Conservation (phyloP, 2,113 vertebrate species). For the Condylura cristata region DNA sequence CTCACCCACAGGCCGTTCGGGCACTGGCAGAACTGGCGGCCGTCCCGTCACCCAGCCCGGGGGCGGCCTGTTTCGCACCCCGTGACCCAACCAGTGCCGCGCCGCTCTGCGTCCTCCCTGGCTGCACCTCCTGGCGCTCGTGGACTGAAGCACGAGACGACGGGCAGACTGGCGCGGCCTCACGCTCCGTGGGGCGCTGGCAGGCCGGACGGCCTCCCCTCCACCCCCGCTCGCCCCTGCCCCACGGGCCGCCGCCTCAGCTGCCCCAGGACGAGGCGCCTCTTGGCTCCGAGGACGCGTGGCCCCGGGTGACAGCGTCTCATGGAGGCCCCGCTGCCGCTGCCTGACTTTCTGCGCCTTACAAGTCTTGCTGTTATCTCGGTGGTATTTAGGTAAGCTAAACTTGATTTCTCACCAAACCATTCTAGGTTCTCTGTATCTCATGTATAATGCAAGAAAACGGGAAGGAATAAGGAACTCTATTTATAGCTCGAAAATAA, state of each 20-base stretch:
- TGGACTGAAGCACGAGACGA: background rate
- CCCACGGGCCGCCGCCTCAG: no score
- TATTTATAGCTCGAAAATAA: slow-evolving; percentile 87
- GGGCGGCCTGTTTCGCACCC: background rate
- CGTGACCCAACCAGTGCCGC: background rate
- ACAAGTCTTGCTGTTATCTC: slow-evolving; percentile 50
- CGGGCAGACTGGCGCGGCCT: background rate
- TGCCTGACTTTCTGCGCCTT: slow-evolving; percentile 64
- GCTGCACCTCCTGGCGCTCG: background rate
- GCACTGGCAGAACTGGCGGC: background rate
- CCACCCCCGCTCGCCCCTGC: no score
- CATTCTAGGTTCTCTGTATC: slow-evolving; percentile 72
- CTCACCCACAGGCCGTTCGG: rapidly evolving
- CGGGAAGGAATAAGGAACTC: slow-evolving; percentile 83
- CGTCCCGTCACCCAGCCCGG: background rate
- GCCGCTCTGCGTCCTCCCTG: background rate
- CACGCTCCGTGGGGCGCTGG: rapidly evolving
- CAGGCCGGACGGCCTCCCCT: background rate
- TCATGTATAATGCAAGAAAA: slow-evolving; percentile 81
- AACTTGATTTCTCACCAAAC: slow-evolving; percentile 72
- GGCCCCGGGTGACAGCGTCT: no score
- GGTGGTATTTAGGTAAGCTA: slow-evolving; percentile 26
- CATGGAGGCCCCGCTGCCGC: slow-evolving; percentile 3
- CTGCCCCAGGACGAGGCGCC: no score
- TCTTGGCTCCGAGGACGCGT: no score